Base-by-base conservation (phyloP, 2,888 invertebrate genomes). In the Ceratothoa steindachneri region DNA sequence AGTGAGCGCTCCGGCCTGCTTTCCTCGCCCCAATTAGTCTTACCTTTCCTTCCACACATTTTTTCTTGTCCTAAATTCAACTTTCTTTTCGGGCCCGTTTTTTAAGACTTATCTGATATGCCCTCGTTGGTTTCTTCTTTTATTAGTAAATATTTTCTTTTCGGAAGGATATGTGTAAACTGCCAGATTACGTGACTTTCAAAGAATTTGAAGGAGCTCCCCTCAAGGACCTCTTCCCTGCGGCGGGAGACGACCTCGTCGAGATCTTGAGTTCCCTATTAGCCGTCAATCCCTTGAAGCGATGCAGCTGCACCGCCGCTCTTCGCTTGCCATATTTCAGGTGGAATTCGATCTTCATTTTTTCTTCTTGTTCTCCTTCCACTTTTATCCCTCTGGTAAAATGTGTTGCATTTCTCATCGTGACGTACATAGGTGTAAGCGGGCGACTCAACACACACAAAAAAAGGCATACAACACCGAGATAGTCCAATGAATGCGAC, bases 131-230 rank as follows among this genome's bases (percentile, higher is more conserved):
- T n/a, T n/a, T n/a, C n/a, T n/a, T n/a, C n/a, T n/a, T n/a, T n/a
- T n/a, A n/a, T n/a, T n/a, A n/a, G n/a, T n/a, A n/a, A n/a, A n/a
- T n/a, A n/a, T n/a, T n/a, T n/a, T n/a, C n/a, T n/a, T n/a, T n/a
- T n/a, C 82, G 7, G 12, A 71, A 78, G 78, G 75, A 82, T 67
- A 81, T 85, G 81, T 81, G 79, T 5, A 69, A 80, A 3, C 81
- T 99, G 66, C 93, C 94, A 15, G 97, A 97, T 85, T 99, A 90
- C 84, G 91, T 99, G 80, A 91, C 93, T 83, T 97, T 97, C 85
- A 97, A 96, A 83, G 88, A 89, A 7, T 92, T 92, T 81, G 90
- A 91, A 0, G 89, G 92, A 0, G 93, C 92, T 53, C 93, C 93
- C 2, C 85, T 98, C 67, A 90, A 91, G 77, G 90, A 93, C 82